Base-by-base conservation (phyloP, 2,888 invertebrate species). In the Cheilosia pagana region DNA sequence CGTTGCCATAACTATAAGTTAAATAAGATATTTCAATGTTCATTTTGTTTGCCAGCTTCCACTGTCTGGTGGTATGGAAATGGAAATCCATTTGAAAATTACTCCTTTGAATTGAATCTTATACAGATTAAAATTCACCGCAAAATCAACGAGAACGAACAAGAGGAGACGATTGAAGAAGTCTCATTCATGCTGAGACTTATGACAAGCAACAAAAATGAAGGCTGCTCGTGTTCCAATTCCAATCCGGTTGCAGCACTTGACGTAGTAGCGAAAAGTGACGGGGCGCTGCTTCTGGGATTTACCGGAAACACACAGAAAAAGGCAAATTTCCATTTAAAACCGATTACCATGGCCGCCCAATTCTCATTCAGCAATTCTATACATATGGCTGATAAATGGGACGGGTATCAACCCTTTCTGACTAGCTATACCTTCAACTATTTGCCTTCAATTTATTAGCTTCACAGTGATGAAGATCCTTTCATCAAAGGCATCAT, bases 401-500 rank as follows among this genome's bases (percentile, higher is more conserved):
- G 60, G 39, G n/a, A 35, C 12, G 35, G 3, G 48, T 21, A 31
- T 8, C 19, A 50, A 12, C 41, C 52, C 50, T 16, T 53, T 31
- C 43, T 62, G 14, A 5, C 31, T 41, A 14, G 43, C 39, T 23
- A 14, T 50, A 59, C 43, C 41, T 52, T 75, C 63, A 65, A 41
- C 68, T 41, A 60, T 81, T 76, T 71, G 53, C 67, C 65, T 65
- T 75, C 71, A 85, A 75, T 85, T 85, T 85, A 85, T 85, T 85
- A 85, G 79, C 75, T 76, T 60, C 75, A 60, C 75, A 79, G 60
- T 79, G 79, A 85, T 85, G 85, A 71, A 79, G 71, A 79, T 85
- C 75, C 81, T 85, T 75, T 81, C 85, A 79, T 85, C 85, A 85
- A 81, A 71, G 53, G 75, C 81, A 81, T 85, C 75, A 81, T 85